A percentile compares a stretch with the other conserved stretches of the same genome.
Evolutionary conservation across 2,113 vertebrate genomes (phyloP).

Genomic region (Pteruthius melanotis): DNA sequence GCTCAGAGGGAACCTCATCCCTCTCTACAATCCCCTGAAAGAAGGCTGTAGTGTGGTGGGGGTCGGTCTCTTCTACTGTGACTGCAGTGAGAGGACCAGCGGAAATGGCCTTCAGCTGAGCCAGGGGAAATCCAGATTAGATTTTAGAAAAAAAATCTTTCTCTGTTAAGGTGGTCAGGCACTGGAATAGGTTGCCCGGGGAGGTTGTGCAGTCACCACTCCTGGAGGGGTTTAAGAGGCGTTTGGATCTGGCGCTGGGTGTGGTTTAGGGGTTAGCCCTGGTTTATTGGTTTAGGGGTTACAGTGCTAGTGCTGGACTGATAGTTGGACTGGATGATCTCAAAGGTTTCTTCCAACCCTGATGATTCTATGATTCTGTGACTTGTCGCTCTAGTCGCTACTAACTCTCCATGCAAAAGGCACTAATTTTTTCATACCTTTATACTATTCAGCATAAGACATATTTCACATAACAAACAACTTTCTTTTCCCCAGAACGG

Average conservation of each 20-base stretch:
- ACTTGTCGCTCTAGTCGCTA: neutral
- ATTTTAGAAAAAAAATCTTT: accelerated
- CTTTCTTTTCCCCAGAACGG: neutral
- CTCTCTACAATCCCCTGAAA: neutral
- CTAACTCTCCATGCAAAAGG: neutral
- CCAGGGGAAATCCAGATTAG: neutral
- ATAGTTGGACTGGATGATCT: neutral
- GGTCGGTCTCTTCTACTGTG: accelerated
- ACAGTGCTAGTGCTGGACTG: neutral
- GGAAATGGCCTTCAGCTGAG: neutral
- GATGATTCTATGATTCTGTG: neutral
- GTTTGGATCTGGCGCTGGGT: neutral
- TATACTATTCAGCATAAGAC: neutral
- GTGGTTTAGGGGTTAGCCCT: neutral
- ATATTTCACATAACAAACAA: neutral
- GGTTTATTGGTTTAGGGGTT: neutral
- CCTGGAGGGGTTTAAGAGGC: neutral
- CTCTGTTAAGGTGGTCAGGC: neutral
- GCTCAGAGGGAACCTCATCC: neutral
- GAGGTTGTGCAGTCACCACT: neutral
- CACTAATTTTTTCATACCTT: neutral
- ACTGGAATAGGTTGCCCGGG: accelerated
- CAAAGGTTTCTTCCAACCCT: neutral
- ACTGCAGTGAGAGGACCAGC: neutral
- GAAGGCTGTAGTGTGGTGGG: neutral